Base-by-base conservation (phyloP, 92 coral and sea anemone species). In the Zoanthus gigantus region DNA sequence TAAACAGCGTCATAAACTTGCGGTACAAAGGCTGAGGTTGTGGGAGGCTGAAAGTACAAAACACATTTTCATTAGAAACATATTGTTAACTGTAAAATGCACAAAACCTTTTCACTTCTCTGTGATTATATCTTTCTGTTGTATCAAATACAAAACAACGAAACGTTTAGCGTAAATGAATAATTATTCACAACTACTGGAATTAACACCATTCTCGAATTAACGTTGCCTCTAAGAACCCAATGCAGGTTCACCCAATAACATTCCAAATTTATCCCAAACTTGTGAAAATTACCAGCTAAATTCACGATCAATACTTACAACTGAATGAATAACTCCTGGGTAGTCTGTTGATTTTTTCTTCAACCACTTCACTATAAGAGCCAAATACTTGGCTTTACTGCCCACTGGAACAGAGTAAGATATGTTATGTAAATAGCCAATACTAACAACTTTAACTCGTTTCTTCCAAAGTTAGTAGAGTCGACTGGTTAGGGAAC, bases 1-100 rank as follows among this genome's bases (percentile, higher is more conserved):
- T 94, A 95, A 17, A 97, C 98, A 18, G 99, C 99, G 83, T 97
- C 97, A 66, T 90, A 97, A n/a, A 97, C 99, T 86, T 97, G 99
- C 5, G 99, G 95, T 0, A 95, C 99, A 71, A 95, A 97, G 8
- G 94, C 87, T 9, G 99, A 97, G 7, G 96, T 92, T 16, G 63
- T 71, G 0, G 95, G 92, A 42, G 89, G 87, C 99, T 95, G 82
- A 11, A 50, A 66, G 61, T 1, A 37, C 28, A 29, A 52, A 23
- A 37, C 42, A 4, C 17, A 14, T 34, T 9, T 16, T 53, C 34
- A 63, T 63, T 7, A n/a, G 30, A 63, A n/a, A 1, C 6, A 58
- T 14, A 0, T 14, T 14, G n/a, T 12, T 5, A 58, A 58, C 18
- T 15, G 10, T 50, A 50, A 50, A 5, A 3, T 50, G 56, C 56